phyloP scores from a whole-genome alignment of 2,888 invertebrate species.

The Drosophila colorata region DNA sequence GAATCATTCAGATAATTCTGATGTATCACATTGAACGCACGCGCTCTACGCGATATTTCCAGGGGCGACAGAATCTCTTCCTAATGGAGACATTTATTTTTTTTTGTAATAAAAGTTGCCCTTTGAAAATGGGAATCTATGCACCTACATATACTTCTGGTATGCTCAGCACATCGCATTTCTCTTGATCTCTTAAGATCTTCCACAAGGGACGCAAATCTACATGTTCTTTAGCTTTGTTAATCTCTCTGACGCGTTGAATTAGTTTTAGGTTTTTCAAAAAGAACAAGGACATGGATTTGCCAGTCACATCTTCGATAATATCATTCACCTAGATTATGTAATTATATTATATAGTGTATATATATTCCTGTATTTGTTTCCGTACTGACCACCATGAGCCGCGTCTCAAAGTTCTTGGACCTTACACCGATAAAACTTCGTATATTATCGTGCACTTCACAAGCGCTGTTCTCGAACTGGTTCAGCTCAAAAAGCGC shows the following conservation, averaged over 20 bases:
- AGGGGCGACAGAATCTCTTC: conserved; percentile 75
- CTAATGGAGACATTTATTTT: conserved; percentile 36
- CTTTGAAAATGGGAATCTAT: too few relatives aligned
- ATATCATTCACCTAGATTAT: conserved; percentile 73
- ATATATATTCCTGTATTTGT: accelerated
- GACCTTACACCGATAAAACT: conserved; percentile 76
- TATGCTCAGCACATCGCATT: conserved; percentile 82
- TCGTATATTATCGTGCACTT: conserved; percentile 72
- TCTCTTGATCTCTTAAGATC: conserved; percentile 71
- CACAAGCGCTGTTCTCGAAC: conserved; percentile 75
- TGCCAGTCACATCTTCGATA: conserved; percentile 80
- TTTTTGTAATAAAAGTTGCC: too few relatives aligned
- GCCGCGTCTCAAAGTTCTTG: conserved; percentile 67
- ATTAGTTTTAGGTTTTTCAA: conserved; percentile 72
- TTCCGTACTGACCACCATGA: conserved; percentile 67
- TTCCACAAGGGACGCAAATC: conserved; percentile 82
- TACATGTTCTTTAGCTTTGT: conserved; percentile 51
- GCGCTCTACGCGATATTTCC: conserved; percentile 75
- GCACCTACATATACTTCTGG: conserved; percentile 68
- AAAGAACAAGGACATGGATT: conserved; percentile 76
- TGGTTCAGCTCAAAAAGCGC: conserved; percentile 81
- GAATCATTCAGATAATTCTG: conserved; percentile 82
- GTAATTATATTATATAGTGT: too few relatives aligned
- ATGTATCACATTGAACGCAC: conserved; percentile 76
- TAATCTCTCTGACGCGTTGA: conserved; percentile 60